These are phyloP conservation scores for Netelia fuscicornis DNA, from an alignment of 2,888 invertebrate species.

Conservation along the genomic window DNA sequence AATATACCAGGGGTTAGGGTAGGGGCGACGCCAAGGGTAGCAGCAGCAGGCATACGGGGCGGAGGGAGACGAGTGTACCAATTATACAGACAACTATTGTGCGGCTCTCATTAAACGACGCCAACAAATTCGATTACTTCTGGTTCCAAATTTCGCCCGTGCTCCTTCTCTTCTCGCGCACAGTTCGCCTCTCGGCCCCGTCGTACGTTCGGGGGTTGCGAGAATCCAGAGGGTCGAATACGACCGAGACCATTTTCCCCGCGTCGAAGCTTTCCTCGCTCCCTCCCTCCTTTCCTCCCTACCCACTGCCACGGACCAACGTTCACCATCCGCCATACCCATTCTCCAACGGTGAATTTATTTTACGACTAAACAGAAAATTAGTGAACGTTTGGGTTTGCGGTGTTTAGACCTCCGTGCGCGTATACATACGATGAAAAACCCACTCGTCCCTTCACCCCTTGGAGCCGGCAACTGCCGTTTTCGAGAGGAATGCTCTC, in stretches of 20 bases:
- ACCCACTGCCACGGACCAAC: slow-evolving; percentile 30
- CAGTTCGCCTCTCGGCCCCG: slow-evolving; percentile 48
- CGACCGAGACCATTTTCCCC: slow-evolving; percentile 80
- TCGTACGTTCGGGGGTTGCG: slow-evolving; percentile 63
- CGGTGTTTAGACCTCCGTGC: slow-evolving; percentile 77
- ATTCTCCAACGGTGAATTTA: slow-evolving; percentile 78
- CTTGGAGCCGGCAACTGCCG: slow-evolving; percentile 24
- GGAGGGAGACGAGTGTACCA: slow-evolving; percentile 76
- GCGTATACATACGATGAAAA: not conserved
- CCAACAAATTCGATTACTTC: slow-evolving; percentile 85
- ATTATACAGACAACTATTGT: slow-evolving; percentile 84
- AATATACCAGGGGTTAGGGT: slow-evolving; percentile 62
- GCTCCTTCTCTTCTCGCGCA: slow-evolving; percentile 56
- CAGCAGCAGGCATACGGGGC: slow-evolving; percentile 63
- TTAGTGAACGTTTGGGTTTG: slow-evolving; percentile 83
- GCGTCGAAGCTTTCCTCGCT: slow-evolving; percentile 73
- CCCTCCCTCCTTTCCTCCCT: slow-evolving; percentile 26
- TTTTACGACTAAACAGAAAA: slow-evolving; percentile 84
- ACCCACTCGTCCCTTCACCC: slow-evolving; percentile 33
- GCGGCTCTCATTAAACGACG: slow-evolving; percentile 84
- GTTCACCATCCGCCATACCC: slow-evolving; percentile 10
- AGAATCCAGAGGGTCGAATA: slow-evolving; percentile 73
- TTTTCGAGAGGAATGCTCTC: slow-evolving; percentile 58
- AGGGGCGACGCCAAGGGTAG: slow-evolving; percentile 53
- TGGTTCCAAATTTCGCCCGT: slow-evolving; percentile 82